Evolutionary conservation across 1,140 invertebrate genomes (phyloP), one percentile per base, ranked within the genome.

Genomic region (Cecropterus lyciades): DNA sequence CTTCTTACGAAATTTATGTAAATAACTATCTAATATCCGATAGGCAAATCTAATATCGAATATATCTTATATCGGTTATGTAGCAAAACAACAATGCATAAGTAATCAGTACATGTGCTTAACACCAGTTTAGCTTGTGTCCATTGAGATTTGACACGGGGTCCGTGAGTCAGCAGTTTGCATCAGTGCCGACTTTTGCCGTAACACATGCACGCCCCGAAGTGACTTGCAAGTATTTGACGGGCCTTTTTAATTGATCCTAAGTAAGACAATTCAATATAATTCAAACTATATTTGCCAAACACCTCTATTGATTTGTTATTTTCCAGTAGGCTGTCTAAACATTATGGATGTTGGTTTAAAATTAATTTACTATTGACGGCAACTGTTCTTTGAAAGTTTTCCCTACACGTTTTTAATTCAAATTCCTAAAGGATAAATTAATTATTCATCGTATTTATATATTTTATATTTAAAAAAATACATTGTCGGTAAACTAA

Each of bases 91-190:
- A 59, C 56, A 48, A 46, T 46, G 40, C 45, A 49, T 48, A 57
- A 57, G 27, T 59, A 45, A 65, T 62, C 65, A 60, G 48, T 71
- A 82, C 85, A 88, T 79, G 78, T 85, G 82, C 77, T 70, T 73
- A 83, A 79, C 84, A 86, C 67, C 70, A 79, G 78, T 69, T 67
- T 66, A 62, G 63, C 73, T 74, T 46, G 55, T 81, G 82, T 85
- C 84, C 81, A 85, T 89, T 78, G 84, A 87, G 85, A 89, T 90
- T 90, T 90, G 84, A 88, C 85, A 81, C 73, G 77, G 84, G 87
- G 80, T 80, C 65, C 33, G 66, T 90, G 87, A 90, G 33, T 84
- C 80, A 77, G 84, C 85, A 73, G 43, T 76, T 80, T 75, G 46
- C 37, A 20, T 55, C 65, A 69, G 55, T 59, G 57, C 49, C 75